Evolutionary conservation across 2,888 invertebrate genomes (phyloP).

Genomic region (Corbicula japonica): DNA sequence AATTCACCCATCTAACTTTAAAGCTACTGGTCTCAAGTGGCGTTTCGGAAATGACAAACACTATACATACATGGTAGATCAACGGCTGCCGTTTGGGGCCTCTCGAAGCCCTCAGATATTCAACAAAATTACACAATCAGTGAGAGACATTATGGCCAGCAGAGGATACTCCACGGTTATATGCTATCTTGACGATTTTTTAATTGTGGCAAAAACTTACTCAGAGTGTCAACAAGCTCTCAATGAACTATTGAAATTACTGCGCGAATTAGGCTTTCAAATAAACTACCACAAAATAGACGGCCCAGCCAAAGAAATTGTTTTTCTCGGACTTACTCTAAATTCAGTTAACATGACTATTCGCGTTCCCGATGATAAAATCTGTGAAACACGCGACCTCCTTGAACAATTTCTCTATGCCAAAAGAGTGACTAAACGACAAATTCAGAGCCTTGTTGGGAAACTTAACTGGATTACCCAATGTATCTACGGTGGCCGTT

Average conservation of each 20-base stretch:
- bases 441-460: constrained; percentile 11
- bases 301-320: constrained; percentile 9
- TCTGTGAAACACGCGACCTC: background rate
- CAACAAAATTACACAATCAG: constrained; percentile 25
- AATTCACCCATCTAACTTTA: constrained; percentile 15
- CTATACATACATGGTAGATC: constrained; percentile 33
- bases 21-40: constrained; percentile 21
- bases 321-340: background rate
- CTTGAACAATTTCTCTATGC: background rate
- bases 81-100: constrained; percentile 28
- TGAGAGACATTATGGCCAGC: constrained; percentile 16
- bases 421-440: background rate
- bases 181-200: constrained; percentile 33
- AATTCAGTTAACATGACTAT: background rate
- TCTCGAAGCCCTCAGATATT: constrained; percentile 16
- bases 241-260: constrained; percentile 7
- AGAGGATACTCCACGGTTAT: constrained; percentile 14
- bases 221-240: constrained; percentile 16
- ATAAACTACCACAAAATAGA: constrained; percentile 43
- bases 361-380: constrained; percentile 2
- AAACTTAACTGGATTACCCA: constrained; percentile 15
- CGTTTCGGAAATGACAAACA: background rate
- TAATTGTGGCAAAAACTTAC: constrained; percentile 15
- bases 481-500: constrained; percentile 2
- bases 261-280: constrained; percentile 27